Percentiles rank a stretch among this genome's conserved stretches.
Conservation (phyloP, 1,140 invertebrate species). For the Trichoplusia ni region DNA sequence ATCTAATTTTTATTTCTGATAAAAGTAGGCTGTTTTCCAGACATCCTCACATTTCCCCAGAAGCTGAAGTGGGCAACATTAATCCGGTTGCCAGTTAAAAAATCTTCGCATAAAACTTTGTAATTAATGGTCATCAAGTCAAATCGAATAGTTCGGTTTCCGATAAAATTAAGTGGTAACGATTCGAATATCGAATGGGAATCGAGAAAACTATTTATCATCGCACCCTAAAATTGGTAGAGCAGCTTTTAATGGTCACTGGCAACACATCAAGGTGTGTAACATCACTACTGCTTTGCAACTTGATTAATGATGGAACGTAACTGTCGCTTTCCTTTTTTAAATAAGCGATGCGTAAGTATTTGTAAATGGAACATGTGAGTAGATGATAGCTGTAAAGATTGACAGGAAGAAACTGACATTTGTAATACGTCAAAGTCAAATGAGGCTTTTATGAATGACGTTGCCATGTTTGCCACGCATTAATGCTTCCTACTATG, state of each 20-base stretch:
- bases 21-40: too few relatives aligned
- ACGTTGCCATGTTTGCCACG: too few relatives aligned
- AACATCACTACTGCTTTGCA: slow-evolving; percentile 26
- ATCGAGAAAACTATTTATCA: slow-evolving; percentile 25
- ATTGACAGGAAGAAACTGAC: too few relatives aligned
- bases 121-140: neutral
- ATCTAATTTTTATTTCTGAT: too few relatives aligned
- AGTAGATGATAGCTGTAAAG: too few relatives aligned
- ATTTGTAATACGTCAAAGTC: too few relatives aligned
- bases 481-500: too few relatives aligned
- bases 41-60: too few relatives aligned
- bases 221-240: slow-evolving; percentile 20
- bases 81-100: too few relatives aligned
- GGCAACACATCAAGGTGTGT: slow-evolving; percentile 26
- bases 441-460: too few relatives aligned
- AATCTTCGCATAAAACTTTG: neutral
- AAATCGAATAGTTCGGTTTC: slow-evolving; percentile 3
- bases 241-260: slow-evolving; percentile 1
- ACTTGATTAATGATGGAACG: slow-evolving; percentile 13
- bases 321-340: neutral
- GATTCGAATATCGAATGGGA: slow-evolving; percentile 9
- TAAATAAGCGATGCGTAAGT: neutral
- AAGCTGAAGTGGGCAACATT: too few relatives aligned
- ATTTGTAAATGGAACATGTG: too few relatives aligned
- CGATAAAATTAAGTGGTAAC: slow-evolving; percentile 6